Conservation (phyloP, 2,797 vertebrate species). For the Pseudochromis fuscus region DNA sequence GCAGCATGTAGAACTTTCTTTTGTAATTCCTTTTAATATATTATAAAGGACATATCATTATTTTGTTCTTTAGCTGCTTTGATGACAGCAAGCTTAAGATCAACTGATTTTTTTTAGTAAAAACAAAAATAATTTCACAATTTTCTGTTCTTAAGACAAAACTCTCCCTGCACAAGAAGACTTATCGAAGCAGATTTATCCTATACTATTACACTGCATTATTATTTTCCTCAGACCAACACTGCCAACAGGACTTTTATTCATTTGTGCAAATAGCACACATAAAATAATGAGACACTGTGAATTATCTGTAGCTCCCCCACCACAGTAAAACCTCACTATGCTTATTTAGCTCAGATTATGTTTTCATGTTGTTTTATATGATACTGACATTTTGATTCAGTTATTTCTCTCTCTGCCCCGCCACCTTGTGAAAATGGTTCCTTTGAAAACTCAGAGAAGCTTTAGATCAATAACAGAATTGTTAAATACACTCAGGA, state of each 20-base stretch:
- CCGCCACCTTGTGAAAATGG: conserved; percentile 16
- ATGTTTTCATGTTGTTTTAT: conserved; percentile 7
- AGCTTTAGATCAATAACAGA: conserved; percentile 55
- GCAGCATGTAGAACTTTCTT: neutral
- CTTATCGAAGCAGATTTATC: no score
- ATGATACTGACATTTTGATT: neutral
- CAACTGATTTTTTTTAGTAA: no score
- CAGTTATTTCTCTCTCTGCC: neutral
- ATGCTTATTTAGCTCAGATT: neutral
- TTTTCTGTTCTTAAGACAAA: no score
- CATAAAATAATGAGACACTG: neutral
- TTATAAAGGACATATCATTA: no score
- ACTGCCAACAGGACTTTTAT: neutral
- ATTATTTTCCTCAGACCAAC: no score
- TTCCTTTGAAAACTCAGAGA: conserved; percentile 27
- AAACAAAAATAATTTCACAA: no score
- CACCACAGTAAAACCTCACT: neutral
- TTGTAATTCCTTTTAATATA: neutral
- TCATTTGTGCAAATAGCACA: neutral
- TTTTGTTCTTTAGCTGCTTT: no score
- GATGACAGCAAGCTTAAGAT: no score
- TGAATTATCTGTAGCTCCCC: neutral
- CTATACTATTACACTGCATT: no score
- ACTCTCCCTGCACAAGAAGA: no score
- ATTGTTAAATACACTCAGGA: conserved; percentile 61